Evolutionary conservation across 2,113 vertebrate species (phyloP).

Genomic region (Amazona vittata): DNA sequence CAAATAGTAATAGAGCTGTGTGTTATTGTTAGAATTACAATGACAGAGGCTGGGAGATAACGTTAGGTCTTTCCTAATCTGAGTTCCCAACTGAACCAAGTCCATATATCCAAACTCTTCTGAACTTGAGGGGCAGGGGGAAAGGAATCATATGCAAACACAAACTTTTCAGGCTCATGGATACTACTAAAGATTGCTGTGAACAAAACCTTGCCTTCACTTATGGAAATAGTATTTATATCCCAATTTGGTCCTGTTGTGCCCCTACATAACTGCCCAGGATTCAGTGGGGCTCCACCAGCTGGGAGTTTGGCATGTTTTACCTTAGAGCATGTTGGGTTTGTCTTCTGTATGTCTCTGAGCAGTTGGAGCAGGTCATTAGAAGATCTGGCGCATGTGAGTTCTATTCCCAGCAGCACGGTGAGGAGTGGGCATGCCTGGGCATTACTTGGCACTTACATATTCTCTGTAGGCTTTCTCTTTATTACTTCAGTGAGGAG

Average conservation of each 20-base stretch:
- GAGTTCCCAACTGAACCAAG: neutral
- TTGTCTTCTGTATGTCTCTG: neutral
- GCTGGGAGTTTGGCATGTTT: neutral
- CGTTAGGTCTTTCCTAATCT: neutral
- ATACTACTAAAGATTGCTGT: neutral
- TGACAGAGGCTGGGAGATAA: neutral
- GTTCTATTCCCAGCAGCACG: neutral
- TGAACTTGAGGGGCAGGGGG: neutral
- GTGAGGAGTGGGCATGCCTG: too few species aligned
- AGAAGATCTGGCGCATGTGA: neutral
- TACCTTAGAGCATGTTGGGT: neutral
- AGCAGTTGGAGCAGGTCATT: neutral
- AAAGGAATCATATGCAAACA: neutral
- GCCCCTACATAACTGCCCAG: neutral
- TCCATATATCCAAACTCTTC: neutral
- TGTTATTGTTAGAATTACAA: slow-evolving; percentile 53
- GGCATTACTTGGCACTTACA: neutral
- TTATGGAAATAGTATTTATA: neutral
- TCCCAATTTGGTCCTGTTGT: neutral
- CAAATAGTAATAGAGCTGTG: neutral
- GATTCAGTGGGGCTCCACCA: neutral
- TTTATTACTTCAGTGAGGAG: neutral
- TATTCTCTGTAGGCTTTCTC: neutral
- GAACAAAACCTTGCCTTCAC: neutral
- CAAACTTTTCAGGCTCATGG: neutral